Percentiles rank a stretch among this genome's conserved stretches.
Conservation (phyloP, 2,888 invertebrate genomes). For the Colostygia pectinataria region DNA sequence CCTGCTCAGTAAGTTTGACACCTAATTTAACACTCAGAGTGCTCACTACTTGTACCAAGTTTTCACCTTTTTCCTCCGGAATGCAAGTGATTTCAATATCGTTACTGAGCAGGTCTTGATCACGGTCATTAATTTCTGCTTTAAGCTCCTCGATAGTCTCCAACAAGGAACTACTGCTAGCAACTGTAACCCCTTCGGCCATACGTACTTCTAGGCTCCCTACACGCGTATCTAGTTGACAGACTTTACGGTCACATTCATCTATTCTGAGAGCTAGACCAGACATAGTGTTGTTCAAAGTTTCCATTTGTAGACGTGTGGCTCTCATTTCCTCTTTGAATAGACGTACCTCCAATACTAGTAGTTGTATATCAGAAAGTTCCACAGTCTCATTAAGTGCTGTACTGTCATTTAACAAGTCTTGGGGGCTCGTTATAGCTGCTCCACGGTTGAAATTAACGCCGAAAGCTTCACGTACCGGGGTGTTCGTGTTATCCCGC, state of each 20-base stretch:
- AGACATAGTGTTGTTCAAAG: not conserved
- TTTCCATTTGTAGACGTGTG: too few species aligned
- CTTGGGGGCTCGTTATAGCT: too few species aligned
- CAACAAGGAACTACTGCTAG: not conserved
- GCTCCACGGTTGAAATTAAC: too few species aligned
- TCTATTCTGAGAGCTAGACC: not conserved
- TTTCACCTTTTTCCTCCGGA: conserved; percentile 4
- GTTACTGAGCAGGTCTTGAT: conserved; percentile 4
- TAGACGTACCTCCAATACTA: not conserved
- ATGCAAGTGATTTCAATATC: conserved; percentile 2
- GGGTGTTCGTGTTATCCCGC: too few species aligned
- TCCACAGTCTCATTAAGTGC: too few species aligned
- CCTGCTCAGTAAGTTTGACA: not conserved
- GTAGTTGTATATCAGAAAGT: too few species aligned
- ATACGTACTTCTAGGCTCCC: not conserved
- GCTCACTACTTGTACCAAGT: not conserved
- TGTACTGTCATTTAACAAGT: too few species aligned
- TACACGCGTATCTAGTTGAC: not conserved
- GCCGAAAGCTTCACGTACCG: too few species aligned
- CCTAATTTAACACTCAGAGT: not conserved
- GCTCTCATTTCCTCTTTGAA: conserved; percentile 1
- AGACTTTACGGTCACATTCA: conserved; percentile 2
- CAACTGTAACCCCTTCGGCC: not conserved
- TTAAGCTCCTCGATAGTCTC: conserved; percentile 4
- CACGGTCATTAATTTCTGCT: not conserved